Percentiles rank a stretch among this genome's conserved stretches.
phyloP scores from a whole-genome alignment of 2,797 vertebrate genomes.

The Brachyalestes nurse region DNA sequence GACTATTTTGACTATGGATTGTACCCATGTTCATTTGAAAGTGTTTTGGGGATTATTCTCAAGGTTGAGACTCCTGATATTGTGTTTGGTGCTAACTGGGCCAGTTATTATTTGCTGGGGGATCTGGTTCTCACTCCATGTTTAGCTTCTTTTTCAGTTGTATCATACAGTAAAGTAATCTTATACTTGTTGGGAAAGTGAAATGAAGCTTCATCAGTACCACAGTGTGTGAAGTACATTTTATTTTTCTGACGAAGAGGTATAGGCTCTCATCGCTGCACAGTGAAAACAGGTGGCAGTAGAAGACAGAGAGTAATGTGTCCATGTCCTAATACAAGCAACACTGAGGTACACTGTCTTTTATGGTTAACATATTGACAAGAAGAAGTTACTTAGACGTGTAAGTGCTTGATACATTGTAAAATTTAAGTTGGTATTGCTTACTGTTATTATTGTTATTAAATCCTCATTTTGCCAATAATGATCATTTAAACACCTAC shows the following conservation, averaged over 20 bases:
- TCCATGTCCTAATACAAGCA: background rate
- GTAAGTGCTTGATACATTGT: no score
- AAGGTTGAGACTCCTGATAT: no score
- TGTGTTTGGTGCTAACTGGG: no score
- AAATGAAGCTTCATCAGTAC: background rate
- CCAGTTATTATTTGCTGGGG: no score
- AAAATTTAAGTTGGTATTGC: no score
- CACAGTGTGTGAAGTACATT: conserved; percentile 7
- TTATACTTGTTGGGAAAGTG: background rate
- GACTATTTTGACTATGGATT: no score
- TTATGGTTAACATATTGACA: background rate
- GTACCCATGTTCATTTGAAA: no score
- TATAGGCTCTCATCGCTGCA: background rate
- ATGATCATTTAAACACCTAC: background rate
- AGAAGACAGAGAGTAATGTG: background rate
- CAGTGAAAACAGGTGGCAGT: background rate
- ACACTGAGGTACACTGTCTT: background rate
- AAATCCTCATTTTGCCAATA: background rate
- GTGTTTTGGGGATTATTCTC: no score
- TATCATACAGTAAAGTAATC: background rate
- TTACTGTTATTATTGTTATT: no score
- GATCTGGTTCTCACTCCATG: background rate
- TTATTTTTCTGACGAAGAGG: background rate
- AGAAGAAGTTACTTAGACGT: background rate
- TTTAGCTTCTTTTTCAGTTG: background rate